Conservation (phyloP, 2,113 vertebrate genomes). For the Colinus virginianus region DNA sequence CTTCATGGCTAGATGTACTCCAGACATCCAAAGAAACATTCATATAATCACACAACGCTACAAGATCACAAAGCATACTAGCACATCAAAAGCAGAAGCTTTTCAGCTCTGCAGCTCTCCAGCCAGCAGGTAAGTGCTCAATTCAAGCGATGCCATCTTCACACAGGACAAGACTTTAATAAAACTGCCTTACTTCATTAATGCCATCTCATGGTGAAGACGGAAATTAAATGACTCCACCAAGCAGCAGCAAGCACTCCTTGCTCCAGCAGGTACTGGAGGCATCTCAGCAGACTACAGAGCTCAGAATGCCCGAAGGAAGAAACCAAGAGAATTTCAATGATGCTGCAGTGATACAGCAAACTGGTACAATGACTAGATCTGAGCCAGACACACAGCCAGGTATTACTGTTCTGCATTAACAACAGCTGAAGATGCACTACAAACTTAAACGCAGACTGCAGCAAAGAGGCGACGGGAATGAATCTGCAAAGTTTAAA, state of each 20-base stretch:
- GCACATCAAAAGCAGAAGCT: not conserved
- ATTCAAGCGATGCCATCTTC: not conserved
- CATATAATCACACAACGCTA: not conserved
- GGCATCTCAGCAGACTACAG: not conserved
- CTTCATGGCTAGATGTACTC: not conserved
- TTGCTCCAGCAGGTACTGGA: not conserved
- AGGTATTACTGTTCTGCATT: not conserved
- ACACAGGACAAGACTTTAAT: not conserved
- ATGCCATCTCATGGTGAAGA: constrained; percentile 8
- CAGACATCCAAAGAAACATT: accelerated
- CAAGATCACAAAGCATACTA: not conserved
- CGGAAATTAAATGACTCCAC: constrained; percentile 2
- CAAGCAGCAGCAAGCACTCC: not conserved
- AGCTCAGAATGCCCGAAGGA: not conserved
- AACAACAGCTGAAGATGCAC: not conserved
- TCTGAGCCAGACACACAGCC: not conserved
- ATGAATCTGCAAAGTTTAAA: accelerated
- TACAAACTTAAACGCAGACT: not conserved
- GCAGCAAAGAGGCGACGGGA: not conserved
- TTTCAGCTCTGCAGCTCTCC: not conserved
- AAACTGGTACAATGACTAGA: not conserved
- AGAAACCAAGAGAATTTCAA: not conserved
- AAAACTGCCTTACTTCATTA: constrained; percentile 26
- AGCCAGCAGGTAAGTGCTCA: not conserved
- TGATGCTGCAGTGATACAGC: not conserved